These are phyloP conservation scores for Spheniscus mendiculus DNA, from an alignment of 2,113 vertebrate genomes.

Conservation along the genomic window DNA sequence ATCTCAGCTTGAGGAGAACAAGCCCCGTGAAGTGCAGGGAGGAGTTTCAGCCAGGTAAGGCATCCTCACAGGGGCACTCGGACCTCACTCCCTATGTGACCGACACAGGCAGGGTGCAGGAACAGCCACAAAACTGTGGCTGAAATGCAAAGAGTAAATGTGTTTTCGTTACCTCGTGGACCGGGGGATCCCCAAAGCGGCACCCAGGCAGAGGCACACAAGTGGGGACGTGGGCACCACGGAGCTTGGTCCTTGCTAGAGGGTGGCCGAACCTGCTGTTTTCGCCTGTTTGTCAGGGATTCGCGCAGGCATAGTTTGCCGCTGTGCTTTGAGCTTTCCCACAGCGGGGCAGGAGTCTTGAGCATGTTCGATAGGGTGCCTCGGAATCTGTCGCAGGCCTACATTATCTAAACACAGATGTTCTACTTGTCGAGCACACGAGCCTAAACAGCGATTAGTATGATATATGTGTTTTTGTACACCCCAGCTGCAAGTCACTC, in stretches of 20 bases:
- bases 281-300: background rate
- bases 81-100: background rate
- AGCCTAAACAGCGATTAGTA: background rate
- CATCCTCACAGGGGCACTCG: fast-evolving
- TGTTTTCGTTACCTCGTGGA: background rate
- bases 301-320: background rate
- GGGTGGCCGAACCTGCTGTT: background rate
- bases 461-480: too few species aligned
- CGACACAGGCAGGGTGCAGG: background rate
- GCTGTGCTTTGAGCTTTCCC: background rate
- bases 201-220: background rate
- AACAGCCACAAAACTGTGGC: background rate
- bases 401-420: background rate
- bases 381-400: background rate
- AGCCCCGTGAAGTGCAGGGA: fast-evolving
- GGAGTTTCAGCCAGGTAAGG: background rate
- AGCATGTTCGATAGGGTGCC: background rate
- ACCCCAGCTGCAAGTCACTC: too few species aligned
- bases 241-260: background rate
- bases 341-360: background rate
- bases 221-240: fast-evolving
- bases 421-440: background rate
- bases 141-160: background rate
- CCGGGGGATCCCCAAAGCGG: background rate
- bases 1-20: background rate